phyloP scores from a whole-genome alignment of 2,888 invertebrate species.

The Drosophila cracens region DNA sequence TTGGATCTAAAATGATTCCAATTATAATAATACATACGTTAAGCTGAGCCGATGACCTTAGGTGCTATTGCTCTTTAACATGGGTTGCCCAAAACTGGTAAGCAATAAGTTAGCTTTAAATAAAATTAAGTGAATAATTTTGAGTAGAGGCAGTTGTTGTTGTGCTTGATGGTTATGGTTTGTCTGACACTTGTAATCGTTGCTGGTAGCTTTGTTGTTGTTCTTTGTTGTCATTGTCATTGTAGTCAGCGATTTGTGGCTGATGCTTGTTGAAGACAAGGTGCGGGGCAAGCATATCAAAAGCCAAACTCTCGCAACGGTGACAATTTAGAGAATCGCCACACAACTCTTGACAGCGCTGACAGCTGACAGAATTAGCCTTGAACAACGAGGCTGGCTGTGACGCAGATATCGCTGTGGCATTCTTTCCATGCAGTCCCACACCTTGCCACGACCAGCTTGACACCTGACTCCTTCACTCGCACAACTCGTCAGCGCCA shows the following conservation, averaged over 20 bases:
- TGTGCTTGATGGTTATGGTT: slow-evolving; percentile 20
- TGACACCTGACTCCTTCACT: slow-evolving; percentile 51
- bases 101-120: neutral
- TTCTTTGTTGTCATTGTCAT: slow-evolving; percentile 9
- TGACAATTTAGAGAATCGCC: slow-evolving; percentile 75
- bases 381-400: slow-evolving; percentile 65
- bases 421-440: slow-evolving; percentile 47
- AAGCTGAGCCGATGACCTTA: too few relatives aligned
- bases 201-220: neutral
- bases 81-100: too few relatives aligned
- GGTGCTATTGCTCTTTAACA: too few relatives aligned
- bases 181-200: slow-evolving; percentile 20
- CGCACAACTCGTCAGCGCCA: slow-evolving; percentile 47
- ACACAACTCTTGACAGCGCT: slow-evolving; percentile 71
- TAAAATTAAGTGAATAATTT: neutral
- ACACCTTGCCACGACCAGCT: slow-evolving; percentile 11
- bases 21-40: too few relatives aligned
- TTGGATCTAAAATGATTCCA: too few relatives aligned
- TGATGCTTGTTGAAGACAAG: slow-evolving; percentile 5
- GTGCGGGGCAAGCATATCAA: slow-evolving; percentile 18
- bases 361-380: slow-evolving; percentile 83
- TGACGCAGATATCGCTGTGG: slow-evolving; percentile 27
- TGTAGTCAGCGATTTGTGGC: slow-evolving; percentile 16
- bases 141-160: slow-evolving; percentile 6
- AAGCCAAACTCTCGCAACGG: slow-evolving; percentile 54